Evolutionary conservation across 2,888 invertebrate species (phyloP).

Genomic region (Pristionchus japonicus): DNA sequence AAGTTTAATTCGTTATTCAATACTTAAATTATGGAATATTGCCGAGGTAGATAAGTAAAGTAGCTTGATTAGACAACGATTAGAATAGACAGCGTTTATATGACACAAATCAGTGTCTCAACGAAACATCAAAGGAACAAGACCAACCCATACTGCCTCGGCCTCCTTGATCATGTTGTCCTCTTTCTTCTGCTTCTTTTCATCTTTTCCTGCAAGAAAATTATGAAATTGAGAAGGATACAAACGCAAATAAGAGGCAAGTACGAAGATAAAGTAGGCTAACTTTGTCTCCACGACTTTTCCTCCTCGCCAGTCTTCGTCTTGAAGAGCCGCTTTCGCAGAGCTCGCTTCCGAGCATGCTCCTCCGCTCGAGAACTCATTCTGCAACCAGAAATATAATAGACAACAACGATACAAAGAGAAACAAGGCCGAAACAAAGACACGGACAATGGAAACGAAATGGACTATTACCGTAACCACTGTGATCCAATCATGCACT

Average conservation of each 20-base stretch:
- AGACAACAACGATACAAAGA: too few species aligned
- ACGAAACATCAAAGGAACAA: neutral
- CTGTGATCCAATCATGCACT: too few species aligned
- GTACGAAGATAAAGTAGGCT: neutral
- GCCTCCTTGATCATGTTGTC: constrained; percentile 47
- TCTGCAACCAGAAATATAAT: neutral
- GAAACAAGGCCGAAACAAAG: too few species aligned
- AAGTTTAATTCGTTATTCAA: too few species aligned
- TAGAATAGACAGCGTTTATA: too few species aligned
- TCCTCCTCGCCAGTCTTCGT: constrained; percentile 32
- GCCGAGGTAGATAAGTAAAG: too few species aligned
- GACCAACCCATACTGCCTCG: neutral
- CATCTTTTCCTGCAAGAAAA: constrained; percentile 48
- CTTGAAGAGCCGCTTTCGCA: constrained; percentile 45
- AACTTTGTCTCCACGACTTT: constrained; percentile 33
- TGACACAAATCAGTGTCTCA: too few species aligned
- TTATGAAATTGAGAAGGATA: neutral
- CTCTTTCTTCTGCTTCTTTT: constrained; percentile 54
- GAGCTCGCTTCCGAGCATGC: neutral
- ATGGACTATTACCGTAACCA: too few species aligned
- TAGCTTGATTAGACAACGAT: too few species aligned
- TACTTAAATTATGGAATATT: too few species aligned
- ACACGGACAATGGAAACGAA: too few species aligned
- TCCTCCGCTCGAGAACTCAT: constrained; percentile 41
- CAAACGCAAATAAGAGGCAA: neutral